Evolutionary conservation across 1,140 invertebrate species (phyloP).

Genomic region (Drosophila carrolli): DNA sequence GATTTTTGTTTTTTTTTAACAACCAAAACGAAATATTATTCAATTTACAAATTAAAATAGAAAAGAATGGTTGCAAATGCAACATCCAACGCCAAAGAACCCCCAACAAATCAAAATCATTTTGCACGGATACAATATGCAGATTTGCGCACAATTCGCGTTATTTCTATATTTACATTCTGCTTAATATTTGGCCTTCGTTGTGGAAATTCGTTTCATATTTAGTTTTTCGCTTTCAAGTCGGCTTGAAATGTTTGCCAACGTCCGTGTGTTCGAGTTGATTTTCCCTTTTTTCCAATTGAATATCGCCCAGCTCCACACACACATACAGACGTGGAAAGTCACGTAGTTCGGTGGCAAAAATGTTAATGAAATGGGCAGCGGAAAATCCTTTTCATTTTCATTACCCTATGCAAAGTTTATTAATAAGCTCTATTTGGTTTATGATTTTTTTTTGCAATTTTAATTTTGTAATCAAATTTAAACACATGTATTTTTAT

Average conservation of each 20-base stretch:
- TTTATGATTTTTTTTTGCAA: not conserved
- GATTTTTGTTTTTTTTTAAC: not conserved
- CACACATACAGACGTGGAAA: conserved; percentile 30
- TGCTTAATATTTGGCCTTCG: conserved; percentile 38
- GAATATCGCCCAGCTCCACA: conserved; percentile 26
- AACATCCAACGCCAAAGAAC: not conserved
- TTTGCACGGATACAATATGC: conserved; percentile 25
- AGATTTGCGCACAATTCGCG: conserved; percentile 19
- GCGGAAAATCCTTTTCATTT: conserved; percentile 39
- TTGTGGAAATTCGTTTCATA: conserved; percentile 35
- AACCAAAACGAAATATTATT: not conserved
- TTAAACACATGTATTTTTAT: too few species aligned
- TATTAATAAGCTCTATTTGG: not conserved
- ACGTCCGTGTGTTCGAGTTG: conserved; percentile 30
- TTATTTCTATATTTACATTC: conserved; percentile 33
- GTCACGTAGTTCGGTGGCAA: conserved; percentile 36
- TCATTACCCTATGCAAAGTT: not conserved
- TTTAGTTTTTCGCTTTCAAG: conserved; percentile 40
- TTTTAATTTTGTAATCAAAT: too few species aligned
- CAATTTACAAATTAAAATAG: not conserved
- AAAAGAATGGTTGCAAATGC: conserved; percentile 1
- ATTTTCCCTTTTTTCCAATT: conserved; percentile 37
- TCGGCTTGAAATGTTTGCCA: conserved; percentile 34
- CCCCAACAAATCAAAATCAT: not conserved
- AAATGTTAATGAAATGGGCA: conserved; percentile 73